Conservation (phyloP, 1,140 invertebrate genomes). For the Eufriesea mexicana region DNA sequence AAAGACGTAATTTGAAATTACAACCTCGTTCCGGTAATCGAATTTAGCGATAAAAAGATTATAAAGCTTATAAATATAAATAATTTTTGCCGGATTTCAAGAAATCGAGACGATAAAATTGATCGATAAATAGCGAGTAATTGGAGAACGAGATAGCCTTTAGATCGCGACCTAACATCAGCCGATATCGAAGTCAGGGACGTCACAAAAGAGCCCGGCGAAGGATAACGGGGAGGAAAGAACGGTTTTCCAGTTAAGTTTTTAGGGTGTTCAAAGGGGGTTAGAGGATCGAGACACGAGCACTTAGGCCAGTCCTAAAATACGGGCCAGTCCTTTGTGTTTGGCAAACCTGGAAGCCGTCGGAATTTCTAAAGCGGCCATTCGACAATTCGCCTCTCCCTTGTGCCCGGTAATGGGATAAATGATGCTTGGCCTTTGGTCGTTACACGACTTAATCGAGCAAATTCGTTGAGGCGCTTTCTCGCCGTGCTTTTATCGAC, state of each 20-base stretch:
- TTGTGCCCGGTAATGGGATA: slow-evolving; percentile 52
- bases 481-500: slow-evolving; percentile 17
- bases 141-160: too few relatives aligned
- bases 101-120: too few relatives aligned
- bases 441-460: slow-evolving; percentile 50
- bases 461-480: slow-evolving; percentile 14
- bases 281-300: neutral
- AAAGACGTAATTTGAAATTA: too few relatives aligned
- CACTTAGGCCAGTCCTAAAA: slow-evolving; percentile 31
- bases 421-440: slow-evolving; percentile 52
- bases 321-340: slow-evolving; percentile 48
- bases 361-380: slow-evolving; percentile 57
- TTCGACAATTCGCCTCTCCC: slow-evolving; percentile 44
- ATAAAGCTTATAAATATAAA: too few relatives aligned
- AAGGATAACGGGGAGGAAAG: neutral
- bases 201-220: neutral
- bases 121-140: too few relatives aligned
- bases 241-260: slow-evolving; percentile 33
- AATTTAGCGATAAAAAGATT: too few relatives aligned
- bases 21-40: too few relatives aligned
- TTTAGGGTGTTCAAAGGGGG: neutral
- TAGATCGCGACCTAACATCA: neutral
- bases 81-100: too few relatives aligned
- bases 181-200: neutral
- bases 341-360: slow-evolving; percentile 49